Evolutionary conservation across 2,113 vertebrate genomes (phyloP), one percentile per base, ranked within the genome.

Genomic region (Azemiops feae): DNA sequence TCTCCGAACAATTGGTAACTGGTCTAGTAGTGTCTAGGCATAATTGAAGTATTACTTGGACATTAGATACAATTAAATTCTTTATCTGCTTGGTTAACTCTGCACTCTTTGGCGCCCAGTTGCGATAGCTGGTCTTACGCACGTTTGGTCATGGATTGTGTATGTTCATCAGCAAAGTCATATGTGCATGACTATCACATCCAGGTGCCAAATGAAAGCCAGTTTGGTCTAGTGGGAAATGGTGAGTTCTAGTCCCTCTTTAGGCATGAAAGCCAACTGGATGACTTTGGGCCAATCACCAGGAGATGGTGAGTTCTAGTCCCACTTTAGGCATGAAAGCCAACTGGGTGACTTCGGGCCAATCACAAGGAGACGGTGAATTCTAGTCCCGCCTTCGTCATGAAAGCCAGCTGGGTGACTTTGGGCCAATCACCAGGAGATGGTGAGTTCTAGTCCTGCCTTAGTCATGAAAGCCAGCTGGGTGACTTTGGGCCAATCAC

Each of bases 121-220:
- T 22, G 18, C 1, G 6, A 43, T 3, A 43, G 74, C 74, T 22
- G 6, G 8, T 81, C 7, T 39, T 22, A 81, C 3, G 34, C 74
- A 81, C 1, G 2, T 81, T 81, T 39, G 34, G 6, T 81, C 74
- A 43, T 81, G 34, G 18, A 7, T 9, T 22, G 69, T 81, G 6
- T 20, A 8, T 74, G 16, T 34, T 39, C 69, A 8, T 39, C 69
- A 81, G 69, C 69, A 3, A 39, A 22, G 90, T 89, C 18, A 64
- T 7, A 0, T 0, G 22, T 30, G 16, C 0, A 47, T n/a, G 87
- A 43, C 43, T 60, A 0, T 1, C 14, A 0, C n/a, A 23, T 5
- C 25, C n/a, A 12, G 8, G 39, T 86, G 54, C 81, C 39, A 11
- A 14, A 27, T 57, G 25, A 0, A 64, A 64, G 11, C 27, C 27